Percentiles rank a stretch among this genome's conserved stretches.
These are phyloP conservation scores for Zhengitettix transpicula DNA, from an alignment of 2,888 invertebrate genomes.

Conservation along the genomic window DNA sequence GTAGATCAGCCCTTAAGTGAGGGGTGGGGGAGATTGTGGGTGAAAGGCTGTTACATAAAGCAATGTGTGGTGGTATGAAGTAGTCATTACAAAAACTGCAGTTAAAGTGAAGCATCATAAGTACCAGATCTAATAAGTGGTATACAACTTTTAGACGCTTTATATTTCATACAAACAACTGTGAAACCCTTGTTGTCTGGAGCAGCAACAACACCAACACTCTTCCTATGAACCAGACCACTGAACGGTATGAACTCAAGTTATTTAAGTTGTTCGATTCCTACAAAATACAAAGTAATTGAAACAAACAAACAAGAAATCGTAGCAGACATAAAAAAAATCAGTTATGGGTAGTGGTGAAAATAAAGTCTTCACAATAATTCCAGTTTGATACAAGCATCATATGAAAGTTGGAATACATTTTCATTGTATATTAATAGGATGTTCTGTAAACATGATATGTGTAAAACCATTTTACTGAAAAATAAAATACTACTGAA, in stretches of 20 bases:
- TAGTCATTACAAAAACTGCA: not conserved
- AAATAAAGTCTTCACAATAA: not conserved
- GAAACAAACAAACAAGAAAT: not conserved
- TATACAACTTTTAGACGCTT: slow-evolving; percentile 30
- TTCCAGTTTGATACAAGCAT: not conserved
- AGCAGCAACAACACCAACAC: slow-evolving; percentile 70
- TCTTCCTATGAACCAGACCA: slow-evolving; percentile 83
- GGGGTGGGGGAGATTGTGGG: too few species aligned
- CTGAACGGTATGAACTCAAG: slow-evolving; percentile 87
- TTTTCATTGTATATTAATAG: too few species aligned
- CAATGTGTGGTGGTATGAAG: slow-evolving; percentile 3
- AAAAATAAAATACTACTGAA: too few species aligned
- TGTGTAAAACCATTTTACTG: too few species aligned
- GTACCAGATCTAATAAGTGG: too few species aligned
- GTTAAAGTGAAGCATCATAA: too few species aligned
- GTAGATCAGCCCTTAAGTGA: too few species aligned
- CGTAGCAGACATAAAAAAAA: not conserved
- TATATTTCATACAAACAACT: slow-evolving; percentile 68
- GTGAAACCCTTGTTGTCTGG: slow-evolving; percentile 90
- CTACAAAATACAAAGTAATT: slow-evolving; percentile 27
- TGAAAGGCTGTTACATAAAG: too few species aligned
- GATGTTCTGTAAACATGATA: too few species aligned
- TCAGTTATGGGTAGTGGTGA: slow-evolving; percentile 1
- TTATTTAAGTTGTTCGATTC: slow-evolving; percentile 89
- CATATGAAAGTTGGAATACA: too few species aligned